phyloP scores from a whole-genome alignment of 2,113 vertebrate genomes.

The Xenopus tropicalis region UCB_Xtro_10.0 CM004452.2:14585001-14585500 shows the following conservation, averaged over 20 bases:
- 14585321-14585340: too few species aligned
- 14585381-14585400: too few species aligned
- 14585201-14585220: conserved; percentile 27
- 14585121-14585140: conserved; percentile 5
- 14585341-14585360: too few species aligned
- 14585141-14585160: conserved; percentile 34
- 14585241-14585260: conserved; percentile 38
- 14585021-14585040: neutral
- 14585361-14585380: too few species aligned
- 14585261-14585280: conserved; percentile 12
- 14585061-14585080: conserved; percentile 13
- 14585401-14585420: too few species aligned
- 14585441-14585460: too few species aligned
- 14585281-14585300: neutral
- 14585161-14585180: conserved; percentile 39
- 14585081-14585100: conserved; percentile 15
- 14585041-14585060: neutral
- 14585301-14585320: neutral
- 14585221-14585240: conserved; percentile 39
- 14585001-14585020: neutral
- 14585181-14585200: conserved; percentile 17
- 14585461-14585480: too few species aligned
- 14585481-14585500: too few species aligned
- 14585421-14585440: too few species aligned
- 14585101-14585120: neutral